Evolutionary conservation across 1,140 invertebrate species (phyloP), one percentile per base, ranked within the genome.

Genomic region (Plodia interpunctella): DNA sequence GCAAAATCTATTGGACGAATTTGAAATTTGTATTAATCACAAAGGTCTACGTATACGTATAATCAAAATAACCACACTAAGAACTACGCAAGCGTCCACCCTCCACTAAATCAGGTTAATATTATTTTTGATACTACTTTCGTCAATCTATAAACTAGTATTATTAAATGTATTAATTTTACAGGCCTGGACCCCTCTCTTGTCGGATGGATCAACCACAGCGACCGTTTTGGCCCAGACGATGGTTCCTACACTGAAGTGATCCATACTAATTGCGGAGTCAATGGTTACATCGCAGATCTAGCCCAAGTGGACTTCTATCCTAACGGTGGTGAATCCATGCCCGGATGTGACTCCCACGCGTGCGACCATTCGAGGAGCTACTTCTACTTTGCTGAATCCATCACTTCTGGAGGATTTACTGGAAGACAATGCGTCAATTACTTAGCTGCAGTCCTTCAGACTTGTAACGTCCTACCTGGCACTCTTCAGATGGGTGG

Each of bases 261-360:
- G 0, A 38, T 57, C 18, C 50, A 57, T 28, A 62, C 54, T 10
- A 57, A 21, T 11, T 28, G 9, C 17, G 17, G 52, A 6, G 21
- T 53, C 17, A 28, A 30, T 11, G 52, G 56, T 10, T 50, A 28
- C 18, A 4, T 60, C 2, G 21, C 13, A 0, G 50, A 30, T 13
- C 4, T 60, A 11, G 59, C 32, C n/a, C 69, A 79, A 54, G 73
- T 83, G 2, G 83, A 86, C 59, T 84, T 75, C 60, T 87, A 83
- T 69, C 79, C 80, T 0, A 83, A 86, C 60, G 80, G 79, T 11
- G 80, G 81, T 5, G 63, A 67, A 52, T 49, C 18, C n/a, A 62
- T 57, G 81, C 92, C 93, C 9, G 94, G 94, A 2, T 96, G 95
- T 60, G 64, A 66, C 6, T 65, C 78, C 1, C 81, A 90, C 60